Conservation (phyloP, 2,888 invertebrate species). For the Idaea dimidiata region DNA sequence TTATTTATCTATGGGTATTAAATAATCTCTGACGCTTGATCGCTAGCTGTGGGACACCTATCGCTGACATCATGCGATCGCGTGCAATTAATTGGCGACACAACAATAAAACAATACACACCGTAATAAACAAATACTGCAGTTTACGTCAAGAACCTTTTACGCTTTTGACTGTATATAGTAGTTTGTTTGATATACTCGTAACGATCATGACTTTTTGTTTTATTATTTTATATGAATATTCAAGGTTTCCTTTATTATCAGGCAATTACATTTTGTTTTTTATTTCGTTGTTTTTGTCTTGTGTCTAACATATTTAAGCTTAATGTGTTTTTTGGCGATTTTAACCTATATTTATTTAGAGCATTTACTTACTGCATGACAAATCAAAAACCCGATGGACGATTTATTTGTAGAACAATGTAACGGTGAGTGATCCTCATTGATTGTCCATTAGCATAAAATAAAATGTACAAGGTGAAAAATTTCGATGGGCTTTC, state of each 20-base stretch:
- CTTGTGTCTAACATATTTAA: not conserved
- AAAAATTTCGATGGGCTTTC: too few relatives aligned
- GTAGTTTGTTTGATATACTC: not conserved
- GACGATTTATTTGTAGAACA: too few relatives aligned
- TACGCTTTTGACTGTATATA: not conserved
- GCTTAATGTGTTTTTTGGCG: not conserved
- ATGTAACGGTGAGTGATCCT: too few relatives aligned
- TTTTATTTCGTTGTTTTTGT: not conserved
- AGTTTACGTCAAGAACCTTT: not conserved
- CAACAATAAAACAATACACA: not conserved
- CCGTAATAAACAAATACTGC: not conserved
- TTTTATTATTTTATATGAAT: not conserved
- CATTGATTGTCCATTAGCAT: too few relatives aligned
- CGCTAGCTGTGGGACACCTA: not conserved
- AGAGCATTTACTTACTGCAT: too few relatives aligned
- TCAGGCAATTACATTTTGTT: not conserved
- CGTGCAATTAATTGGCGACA: not conserved
- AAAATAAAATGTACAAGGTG: too few relatives aligned
- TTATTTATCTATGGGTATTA: too few relatives aligned
- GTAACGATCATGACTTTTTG: not conserved
- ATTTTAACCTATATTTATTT: too few relatives aligned
- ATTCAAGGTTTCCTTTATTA: not conserved
- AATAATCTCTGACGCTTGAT: too few relatives aligned
- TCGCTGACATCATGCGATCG: not conserved
- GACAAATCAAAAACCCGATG: too few relatives aligned